Evolutionary conservation across 2,888 invertebrate species (phyloP), one percentile per base, ranked within the genome.

Genomic region (Lithophane ornitopus): DNA sequence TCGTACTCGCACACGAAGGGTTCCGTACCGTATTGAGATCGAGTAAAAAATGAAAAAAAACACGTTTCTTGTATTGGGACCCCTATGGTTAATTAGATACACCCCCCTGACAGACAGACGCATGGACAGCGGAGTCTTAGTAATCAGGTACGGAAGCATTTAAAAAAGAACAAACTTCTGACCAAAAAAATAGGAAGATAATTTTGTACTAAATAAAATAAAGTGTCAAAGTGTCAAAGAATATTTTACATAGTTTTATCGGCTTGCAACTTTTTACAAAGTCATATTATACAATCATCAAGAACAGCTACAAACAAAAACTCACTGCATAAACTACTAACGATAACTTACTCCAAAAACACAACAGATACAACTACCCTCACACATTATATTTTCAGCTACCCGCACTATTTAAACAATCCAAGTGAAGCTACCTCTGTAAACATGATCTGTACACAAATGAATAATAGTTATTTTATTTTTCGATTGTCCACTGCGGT

Each of bases 381-480:
- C 63, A 67, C 61, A 14, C 11, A 52, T 52, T 34, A n/a, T 52
- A n/a, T 52, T 67, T 52, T n/a, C 59, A 76, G 34, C 41, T 61
- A 63, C 58, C 52, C 67, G n/a, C 61, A 70, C 46, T 59, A 72
- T 81, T 76, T 54, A 76, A 76, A 70, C 67, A 67, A 59, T 16
- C 16, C 14, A 80, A 84, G 94, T 94, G 90, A 94, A 94, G 94
- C 94, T 94, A 94, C 94, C 85, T 81, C 76, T 63, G 89, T 91
- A 92, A 93, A 93, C 89, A 93, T 93, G 91, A 93, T 93, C 87
- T 91, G 87, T 79, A 76, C 89, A 88, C 90, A 95, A 95, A 95
- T 95, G 94, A 96, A 94, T 96, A 91, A 95, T 95, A 93, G 95
- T 94, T 94, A 94, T 96, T 96, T 96, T 95, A 96, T 96, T 96